A percentile compares a stretch with the other conserved stretches of the same genome.
Evolutionary conservation across 2,888 invertebrate species (phyloP).

Genomic region (Cremastinae sp.): DNA sequence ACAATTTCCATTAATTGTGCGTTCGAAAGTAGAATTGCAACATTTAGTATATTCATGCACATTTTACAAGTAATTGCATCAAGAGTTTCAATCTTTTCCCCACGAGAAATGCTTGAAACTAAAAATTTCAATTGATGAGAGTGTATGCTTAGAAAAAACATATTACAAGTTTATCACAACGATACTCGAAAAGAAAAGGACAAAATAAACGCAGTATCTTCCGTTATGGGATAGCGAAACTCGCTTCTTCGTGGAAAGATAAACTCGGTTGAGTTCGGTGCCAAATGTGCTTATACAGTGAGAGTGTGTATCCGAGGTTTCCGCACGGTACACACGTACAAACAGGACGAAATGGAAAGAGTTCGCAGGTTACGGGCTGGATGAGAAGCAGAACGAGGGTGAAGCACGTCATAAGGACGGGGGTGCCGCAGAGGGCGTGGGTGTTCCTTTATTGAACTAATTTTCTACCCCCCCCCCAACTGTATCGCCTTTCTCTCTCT

Average conservation of each 20-base stretch:
- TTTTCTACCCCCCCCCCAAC: constrained; percentile 72
- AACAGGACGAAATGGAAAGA: constrained; percentile 44
- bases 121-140: not conserved
- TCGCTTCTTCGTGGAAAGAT: no score
- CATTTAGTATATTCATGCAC: no score
- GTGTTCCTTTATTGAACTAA: constrained; percentile 77
- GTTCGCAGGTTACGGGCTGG: constrained; percentile 19
- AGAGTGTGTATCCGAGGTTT: not conserved
- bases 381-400: constrained; percentile 30
- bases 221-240: no score
- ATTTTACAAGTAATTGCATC: no score
- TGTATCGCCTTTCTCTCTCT: constrained; percentile 60
- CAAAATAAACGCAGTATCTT: no score
- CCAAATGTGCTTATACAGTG: constrained; percentile 25
- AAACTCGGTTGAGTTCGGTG: no score
- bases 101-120: not conserved
- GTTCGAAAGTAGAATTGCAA: no score
- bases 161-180: no score
- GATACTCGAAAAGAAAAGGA: no score
- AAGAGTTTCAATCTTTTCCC: no score
- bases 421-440: constrained; percentile 71
- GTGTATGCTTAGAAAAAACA: no score
- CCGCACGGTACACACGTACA: constrained; percentile 1
- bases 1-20: no score
- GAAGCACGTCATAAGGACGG: constrained; percentile 55